Evolutionary conservation across 2,888 invertebrate genomes (phyloP).

Genomic region (Platycnemis pennipes): DNA sequence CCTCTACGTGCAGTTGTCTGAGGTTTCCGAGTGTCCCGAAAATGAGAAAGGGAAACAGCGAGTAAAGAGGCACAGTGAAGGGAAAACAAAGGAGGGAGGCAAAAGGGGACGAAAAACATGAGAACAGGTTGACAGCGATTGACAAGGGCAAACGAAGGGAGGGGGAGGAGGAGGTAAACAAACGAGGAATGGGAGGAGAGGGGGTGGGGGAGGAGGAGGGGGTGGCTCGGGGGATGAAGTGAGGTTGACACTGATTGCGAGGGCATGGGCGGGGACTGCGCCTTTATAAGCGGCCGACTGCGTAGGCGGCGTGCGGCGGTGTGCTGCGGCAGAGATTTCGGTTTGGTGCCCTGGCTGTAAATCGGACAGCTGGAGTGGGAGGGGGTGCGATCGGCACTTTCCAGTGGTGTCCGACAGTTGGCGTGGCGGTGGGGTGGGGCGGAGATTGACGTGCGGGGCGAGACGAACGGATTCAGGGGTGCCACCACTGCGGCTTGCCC

Average conservation of each 20-base stretch:
- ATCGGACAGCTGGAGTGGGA: neutral
- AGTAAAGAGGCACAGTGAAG: neutral
- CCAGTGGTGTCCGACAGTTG: neutral
- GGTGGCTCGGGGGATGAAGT: neutral
- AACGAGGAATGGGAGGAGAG: neutral
- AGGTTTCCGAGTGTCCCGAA: too few species aligned
- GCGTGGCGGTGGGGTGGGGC: neutral
- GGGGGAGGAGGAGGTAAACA: neutral
- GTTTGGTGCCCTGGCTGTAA: neutral
- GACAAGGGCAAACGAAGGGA: neutral
- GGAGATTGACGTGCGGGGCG: neutral
- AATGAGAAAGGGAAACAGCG: too few species aligned
- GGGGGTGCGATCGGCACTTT: neutral
- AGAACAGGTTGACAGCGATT: neutral
- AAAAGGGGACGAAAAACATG: neutral
- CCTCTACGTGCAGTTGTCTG: too few species aligned
- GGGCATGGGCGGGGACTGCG: neutral
- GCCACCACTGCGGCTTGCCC: too few species aligned
- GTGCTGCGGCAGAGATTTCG: neutral
- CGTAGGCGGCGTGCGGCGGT: neutral
- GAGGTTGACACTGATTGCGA: neutral
- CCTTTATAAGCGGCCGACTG: slow-evolving; percentile 3
- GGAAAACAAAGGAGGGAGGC: neutral
- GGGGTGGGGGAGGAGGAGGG: neutral
- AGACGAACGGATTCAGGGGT: neutral